phyloP scores from a whole-genome alignment of 2,113 vertebrate genomes.

The Actenoides lindsayi region DNA sequence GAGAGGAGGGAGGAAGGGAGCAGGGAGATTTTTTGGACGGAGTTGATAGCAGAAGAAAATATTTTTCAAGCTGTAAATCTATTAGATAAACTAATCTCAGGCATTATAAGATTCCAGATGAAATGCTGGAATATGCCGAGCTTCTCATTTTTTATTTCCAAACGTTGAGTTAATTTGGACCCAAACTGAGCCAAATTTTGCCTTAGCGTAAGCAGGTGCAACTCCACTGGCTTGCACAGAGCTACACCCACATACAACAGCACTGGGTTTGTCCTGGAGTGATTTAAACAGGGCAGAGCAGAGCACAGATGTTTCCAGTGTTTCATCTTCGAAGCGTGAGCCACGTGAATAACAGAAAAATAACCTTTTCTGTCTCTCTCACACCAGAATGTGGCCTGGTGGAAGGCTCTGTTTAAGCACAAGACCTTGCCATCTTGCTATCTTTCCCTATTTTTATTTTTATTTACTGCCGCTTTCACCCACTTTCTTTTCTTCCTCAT shows the following conservation, averaged over 20 bases:
- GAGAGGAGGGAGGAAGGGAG: background rate
- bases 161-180: slow-evolving; percentile 54
- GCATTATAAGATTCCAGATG: slow-evolving; percentile 24
- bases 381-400: background rate
- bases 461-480: background rate
- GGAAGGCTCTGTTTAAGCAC: background rate
- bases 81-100: slow-evolving; percentile 53
- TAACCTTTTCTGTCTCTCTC: background rate
- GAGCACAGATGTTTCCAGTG: slow-evolving; percentile 43
- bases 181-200: background rate
- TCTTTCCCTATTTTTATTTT: background rate
- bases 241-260: slow-evolving; percentile 41
- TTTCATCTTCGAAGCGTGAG: slow-evolving; percentile 25
- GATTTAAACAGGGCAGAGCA: slow-evolving; percentile 34
- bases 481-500: background rate
- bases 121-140: slow-evolving; percentile 39
- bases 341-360: background rate
- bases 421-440: background rate
- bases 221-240: slow-evolving; percentile 6
- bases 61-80: slow-evolving; percentile 55
- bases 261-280: slow-evolving; percentile 23
- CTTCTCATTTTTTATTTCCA: slow-evolving; percentile 32
- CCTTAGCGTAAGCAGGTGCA: slow-evolving; percentile 46
- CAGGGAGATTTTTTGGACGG: slow-evolving; percentile 30
- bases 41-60: slow-evolving; percentile 13